These are phyloP conservation scores for Ceratosolen solmsi DNA, from an alignment of 1,140 invertebrate genomes.

Conservation along the genomic window DNA sequence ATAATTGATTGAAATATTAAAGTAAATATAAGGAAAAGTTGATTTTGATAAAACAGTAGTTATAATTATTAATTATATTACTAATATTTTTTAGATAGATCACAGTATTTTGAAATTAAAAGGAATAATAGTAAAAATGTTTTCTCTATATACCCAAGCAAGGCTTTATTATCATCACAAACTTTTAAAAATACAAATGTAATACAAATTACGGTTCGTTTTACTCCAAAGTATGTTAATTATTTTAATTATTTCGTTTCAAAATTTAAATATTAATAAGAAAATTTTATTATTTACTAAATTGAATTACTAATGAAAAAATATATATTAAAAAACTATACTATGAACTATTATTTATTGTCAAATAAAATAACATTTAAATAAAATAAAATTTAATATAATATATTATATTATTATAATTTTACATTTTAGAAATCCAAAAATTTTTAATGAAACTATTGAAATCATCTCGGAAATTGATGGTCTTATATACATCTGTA, in stretches of 20 bases:
- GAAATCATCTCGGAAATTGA: slow-evolving; percentile 43
- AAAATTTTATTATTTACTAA: too few relatives aligned
- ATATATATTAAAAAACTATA: too few relatives aligned
- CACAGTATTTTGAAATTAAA: slow-evolving; percentile 40
- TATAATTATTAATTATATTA: not conserved
- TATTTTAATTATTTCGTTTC: not conserved
- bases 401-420: too few relatives aligned
- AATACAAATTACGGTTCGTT: slow-evolving; percentile 41
- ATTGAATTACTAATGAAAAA: too few relatives aligned
- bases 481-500: slow-evolving; percentile 25
- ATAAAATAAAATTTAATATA: not conserved
- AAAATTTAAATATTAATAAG: slow-evolving; percentile 27
- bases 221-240: slow-evolving; percentile 53
- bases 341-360: too few relatives aligned
- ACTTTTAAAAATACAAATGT: not conserved
- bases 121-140: slow-evolving; percentile 12
- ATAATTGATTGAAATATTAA: not conserved
- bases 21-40: not conserved
- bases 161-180: slow-evolving; percentile 14
- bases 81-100: slow-evolving; percentile 26
- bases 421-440: slow-evolving; percentile 30
- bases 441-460: slow-evolving; percentile 26
- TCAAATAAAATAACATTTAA: too few relatives aligned
- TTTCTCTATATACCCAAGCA: slow-evolving; percentile 43
- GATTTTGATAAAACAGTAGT: not conserved